These are phyloP conservation scores for Lepus americanus DNA, from an alignment of 2,113 vertebrate species.

Conservation along the genomic window DNA sequence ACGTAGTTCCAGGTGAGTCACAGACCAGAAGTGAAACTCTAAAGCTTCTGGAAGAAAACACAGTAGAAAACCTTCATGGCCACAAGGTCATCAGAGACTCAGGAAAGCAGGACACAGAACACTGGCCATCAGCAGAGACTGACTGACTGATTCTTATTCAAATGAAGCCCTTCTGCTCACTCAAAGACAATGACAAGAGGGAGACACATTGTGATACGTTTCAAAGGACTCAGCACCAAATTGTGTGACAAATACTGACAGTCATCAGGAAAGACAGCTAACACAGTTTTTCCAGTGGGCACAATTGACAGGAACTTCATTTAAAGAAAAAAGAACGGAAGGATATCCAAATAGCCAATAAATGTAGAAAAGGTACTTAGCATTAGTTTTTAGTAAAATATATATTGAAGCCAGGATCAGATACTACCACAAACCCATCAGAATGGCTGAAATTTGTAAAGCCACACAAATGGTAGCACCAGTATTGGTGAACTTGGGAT, in stretches of 20 bases:
- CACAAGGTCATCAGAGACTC: background rate
- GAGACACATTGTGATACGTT: background rate
- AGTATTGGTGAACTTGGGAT: background rate
- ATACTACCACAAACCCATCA: background rate
- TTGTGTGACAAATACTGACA: background rate
- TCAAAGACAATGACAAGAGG: background rate
- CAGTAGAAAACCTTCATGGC: background rate
- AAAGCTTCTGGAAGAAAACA: background rate
- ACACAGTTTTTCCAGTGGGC: background rate
- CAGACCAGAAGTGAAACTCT: background rate
- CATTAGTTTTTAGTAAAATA: background rate
- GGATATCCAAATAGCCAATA: background rate
- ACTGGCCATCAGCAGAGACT: background rate
- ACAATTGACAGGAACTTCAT: background rate
- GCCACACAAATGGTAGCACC: background rate
- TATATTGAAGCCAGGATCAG: background rate
- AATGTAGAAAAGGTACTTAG: background rate
- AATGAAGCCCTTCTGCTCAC: background rate
- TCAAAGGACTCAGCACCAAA: background rate
- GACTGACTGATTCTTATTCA: background rate
- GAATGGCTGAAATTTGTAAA: constrained; percentile 12
- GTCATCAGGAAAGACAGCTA: background rate
- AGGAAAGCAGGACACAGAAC: background rate
- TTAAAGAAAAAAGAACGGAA: background rate
- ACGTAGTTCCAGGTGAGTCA: background rate